These are phyloP conservation scores for Notolepis coatsorum DNA, from an alignment of 2,797 vertebrate genomes.

Conservation along the genomic window DNA sequence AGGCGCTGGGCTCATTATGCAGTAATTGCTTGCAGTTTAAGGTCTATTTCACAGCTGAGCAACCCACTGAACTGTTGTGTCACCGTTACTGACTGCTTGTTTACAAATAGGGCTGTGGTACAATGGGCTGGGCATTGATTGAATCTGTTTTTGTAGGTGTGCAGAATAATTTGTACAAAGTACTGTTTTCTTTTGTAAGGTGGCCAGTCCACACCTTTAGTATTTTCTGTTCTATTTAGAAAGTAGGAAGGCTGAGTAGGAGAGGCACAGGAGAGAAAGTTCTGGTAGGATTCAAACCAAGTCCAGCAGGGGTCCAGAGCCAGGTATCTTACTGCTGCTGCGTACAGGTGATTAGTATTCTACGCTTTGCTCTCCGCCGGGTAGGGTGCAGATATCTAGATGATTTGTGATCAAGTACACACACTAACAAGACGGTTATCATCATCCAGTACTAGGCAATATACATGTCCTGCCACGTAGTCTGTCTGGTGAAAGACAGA, in stretches of 20 bases:
- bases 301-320: conserved; percentile 63
- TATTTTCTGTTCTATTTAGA: conserved; percentile 40
- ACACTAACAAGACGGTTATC: too few relatives aligned
- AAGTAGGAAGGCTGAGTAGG: conserved; percentile 52
- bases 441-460: too few relatives aligned
- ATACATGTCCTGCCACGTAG: too few relatives aligned
- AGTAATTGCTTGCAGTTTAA: conserved; percentile 76
- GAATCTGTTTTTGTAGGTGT: too few relatives aligned
- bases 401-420: too few relatives aligned
- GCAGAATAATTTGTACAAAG: not conserved
- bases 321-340: too few relatives aligned
- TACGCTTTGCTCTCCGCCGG: too few relatives aligned
- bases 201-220: conserved; percentile 57
- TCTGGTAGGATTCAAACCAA: conserved; percentile 48
- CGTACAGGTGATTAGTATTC: too few relatives aligned
- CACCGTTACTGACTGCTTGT: conserved; percentile 42
- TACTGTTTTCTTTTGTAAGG: conserved; percentile 38
- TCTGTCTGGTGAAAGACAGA: too few relatives aligned
- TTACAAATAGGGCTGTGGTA: conserved; percentile 39
- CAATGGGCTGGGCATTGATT: too few relatives aligned
- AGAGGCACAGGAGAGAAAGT: conserved; percentile 57
- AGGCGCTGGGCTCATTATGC: conserved; percentile 71
- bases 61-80: conserved; percentile 64
- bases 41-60: conserved; percentile 82
- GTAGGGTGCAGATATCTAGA: too few relatives aligned